These are phyloP conservation scores for Chondrosia reniformis DNA, from an alignment of 37 sponge, comb jelly and placozoan species.

Conservation along the genomic window DNA sequence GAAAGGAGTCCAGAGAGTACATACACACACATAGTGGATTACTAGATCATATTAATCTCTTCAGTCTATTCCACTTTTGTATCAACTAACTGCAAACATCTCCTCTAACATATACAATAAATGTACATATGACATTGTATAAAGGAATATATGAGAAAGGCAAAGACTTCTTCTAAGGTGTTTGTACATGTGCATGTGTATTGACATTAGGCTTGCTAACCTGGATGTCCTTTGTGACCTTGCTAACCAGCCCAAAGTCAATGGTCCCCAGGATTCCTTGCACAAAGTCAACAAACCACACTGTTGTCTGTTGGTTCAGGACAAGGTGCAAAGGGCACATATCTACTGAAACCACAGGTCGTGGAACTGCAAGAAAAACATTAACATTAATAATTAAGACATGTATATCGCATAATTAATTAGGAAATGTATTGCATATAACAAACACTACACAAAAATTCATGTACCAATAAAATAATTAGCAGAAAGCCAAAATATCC, in stretches of 20 bases:
- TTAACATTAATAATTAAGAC: neutral
- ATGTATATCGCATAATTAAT: neutral
- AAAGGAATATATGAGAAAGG: too few species aligned
- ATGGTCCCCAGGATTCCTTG: conserved; percentile 53
- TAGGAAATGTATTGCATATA: neutral
- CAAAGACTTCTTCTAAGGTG: too few species aligned
- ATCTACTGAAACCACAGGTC: conserved; percentile 65
- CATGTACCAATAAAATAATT: too few species aligned
- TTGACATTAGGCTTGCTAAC: neutral
- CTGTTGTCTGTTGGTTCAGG: conserved; percentile 61
- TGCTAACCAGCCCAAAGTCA: conserved; percentile 55
- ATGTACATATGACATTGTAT: too few species aligned
- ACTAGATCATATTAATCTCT: too few species aligned
- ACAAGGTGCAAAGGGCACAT: conserved; percentile 66
- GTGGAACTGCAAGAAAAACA: conserved; percentile 51
- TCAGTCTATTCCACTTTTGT: too few species aligned
- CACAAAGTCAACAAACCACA: conserved; percentile 79
- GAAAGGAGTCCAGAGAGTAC: too few species aligned
- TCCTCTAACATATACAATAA: too few species aligned
- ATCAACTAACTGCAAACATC: too few species aligned
- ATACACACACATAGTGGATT: too few species aligned
- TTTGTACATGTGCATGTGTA: too few species aligned
- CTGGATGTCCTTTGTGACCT: conserved; percentile 7
- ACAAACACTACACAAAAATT: neutral
- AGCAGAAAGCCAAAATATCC: too few species aligned